These are phyloP conservation scores for Pterostichus madidus DNA, from an alignment of 2,888 invertebrate species.

Conservation along the genomic window DNA sequence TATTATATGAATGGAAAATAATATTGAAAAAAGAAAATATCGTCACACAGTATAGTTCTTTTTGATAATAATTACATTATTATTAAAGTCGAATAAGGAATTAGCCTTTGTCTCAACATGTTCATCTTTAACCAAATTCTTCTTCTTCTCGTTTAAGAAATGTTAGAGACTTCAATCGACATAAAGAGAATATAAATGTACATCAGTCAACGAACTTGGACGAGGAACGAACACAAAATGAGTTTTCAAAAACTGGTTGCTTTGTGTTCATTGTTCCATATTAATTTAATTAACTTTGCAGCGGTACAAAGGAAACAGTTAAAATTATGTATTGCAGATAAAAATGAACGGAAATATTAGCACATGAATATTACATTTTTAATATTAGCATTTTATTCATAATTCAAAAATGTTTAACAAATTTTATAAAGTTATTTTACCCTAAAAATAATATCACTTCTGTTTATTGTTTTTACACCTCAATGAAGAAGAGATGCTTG, in stretches of 20 bases:
- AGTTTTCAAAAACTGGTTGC: conserved; percentile 37
- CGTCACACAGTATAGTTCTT: neutral
- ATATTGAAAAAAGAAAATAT: no score
- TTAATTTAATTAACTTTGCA: conserved; percentile 52
- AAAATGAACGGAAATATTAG: conserved; percentile 28
- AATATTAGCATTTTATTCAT: neutral
- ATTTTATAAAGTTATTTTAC: neutral
- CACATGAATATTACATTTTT: conserved; percentile 13
- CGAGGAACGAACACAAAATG: conserved; percentile 47
- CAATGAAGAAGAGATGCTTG: no score
- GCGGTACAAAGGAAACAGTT: conserved; percentile 34
- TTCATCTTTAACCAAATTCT: conserved; percentile 44
- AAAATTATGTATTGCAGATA: conserved; percentile 24
- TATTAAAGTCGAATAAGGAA: conserved; percentile 27
- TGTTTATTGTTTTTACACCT: no score
- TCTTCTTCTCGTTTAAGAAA: conserved; percentile 35
- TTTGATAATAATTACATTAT: conserved; percentile 44
- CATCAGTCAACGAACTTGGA: conserved; percentile 51
- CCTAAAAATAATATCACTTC: no score
- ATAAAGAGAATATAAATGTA: conserved; percentile 52
- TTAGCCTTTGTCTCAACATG: conserved; percentile 3
- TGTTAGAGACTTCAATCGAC: conserved; percentile 35
- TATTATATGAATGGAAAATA: no score
- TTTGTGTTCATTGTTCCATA: conserved; percentile 47
- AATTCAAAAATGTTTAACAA: conserved; percentile 8